Base-by-base conservation (phyloP, 92 coral and sea anemone genomes). In the Metridium senile region DNA sequence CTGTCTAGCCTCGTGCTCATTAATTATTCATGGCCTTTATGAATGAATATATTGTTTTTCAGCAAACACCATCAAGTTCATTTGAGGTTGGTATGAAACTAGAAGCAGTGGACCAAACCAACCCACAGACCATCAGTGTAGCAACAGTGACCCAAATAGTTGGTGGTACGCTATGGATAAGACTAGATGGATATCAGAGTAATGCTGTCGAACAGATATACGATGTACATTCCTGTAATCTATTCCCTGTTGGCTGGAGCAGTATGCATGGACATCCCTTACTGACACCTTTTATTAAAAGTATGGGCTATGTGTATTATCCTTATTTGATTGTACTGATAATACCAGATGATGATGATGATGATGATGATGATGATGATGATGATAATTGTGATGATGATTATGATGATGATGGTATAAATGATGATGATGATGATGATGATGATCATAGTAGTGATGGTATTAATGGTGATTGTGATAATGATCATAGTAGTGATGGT, bases 231-330 rank as follows among this genome's bases (percentile, higher is more conserved):
- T 92, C 97, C 25, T 83, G 63, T 51, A 84, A 92, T 43, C 68
- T 92, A 27, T 92, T 85, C 31, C 97, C 97, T 18, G 91, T 87
- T 35, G 93, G 93, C 8, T 92, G 97, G 97, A 84, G 97, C n/a
- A 86, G 97, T 75, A 86, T 82, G 63, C 82, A 92, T 23, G 97
- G 97, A 18, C 91, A 92, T 59, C 97, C 97, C 0, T 88, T 92
- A 22, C 85, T 85, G 20, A 82, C 87, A 62, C 91, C 91, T 17
- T 57, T 70, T 57, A 33, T 58, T 28, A 81, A 81, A 73, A 71
- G 79, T 81, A 64, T 20, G 78, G 23, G n/a, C 28, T 22, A 8
- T 20, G 61, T 8, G 9, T 10, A 54, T 58, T 57, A 25, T 33
- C 21, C 30, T 23, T 68, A 31, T 35, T 17, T 31, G 3, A 9